Base-by-base conservation (phyloP, 1,140 invertebrate genomes). In the Leptinotarsa undecemlineata region DNA sequence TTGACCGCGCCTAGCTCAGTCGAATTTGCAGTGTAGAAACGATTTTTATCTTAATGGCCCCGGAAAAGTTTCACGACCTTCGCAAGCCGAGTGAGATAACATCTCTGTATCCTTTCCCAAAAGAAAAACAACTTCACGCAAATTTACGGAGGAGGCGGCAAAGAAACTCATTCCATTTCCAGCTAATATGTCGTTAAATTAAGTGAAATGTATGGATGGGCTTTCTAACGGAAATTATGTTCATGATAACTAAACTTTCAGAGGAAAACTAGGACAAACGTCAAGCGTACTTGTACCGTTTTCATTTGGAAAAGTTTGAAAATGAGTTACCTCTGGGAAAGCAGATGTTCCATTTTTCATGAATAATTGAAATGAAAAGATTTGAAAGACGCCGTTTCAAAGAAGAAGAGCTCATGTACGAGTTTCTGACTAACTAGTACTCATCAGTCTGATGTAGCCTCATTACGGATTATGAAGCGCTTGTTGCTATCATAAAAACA, bases 31-130 rank as follows among this genome's bases (percentile, higher is more conserved):
- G 68, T 70, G 17, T 14, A 70, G 48, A 48, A 60, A 57, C 4
- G 68, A 70, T 68, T 70, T 70, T 70, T 70, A 70, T 70, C 68
- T 70, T 47, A 60, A 70, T 70, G 48, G 68, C 15, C 68, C 17
- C 51, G 20, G 68, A 57, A 70, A 70, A 70, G 47, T 70, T 70
- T 57, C 23, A 47, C 20, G 47, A 21, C 47, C 68, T 57, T 70
- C 68, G 68, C 47, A 51, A 21, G 21, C 47, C 21, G 20, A 14
- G 20, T 17, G 15, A 51, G 68, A 70, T 70, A 70, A 19, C n/a
- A 70, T 70, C 68, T 17, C 23, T 51, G 47, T 70, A 70, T 70
- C 48, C 68, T 21, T 47, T 47, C 48, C 48, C n/a, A 70, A 70
- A 70, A 70, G 68, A 70, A 70, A 70, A 70, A 70, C 68, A 70